Conservation (phyloP, 2,113 vertebrate genomes). For the Bubo scandiacus region DNA sequence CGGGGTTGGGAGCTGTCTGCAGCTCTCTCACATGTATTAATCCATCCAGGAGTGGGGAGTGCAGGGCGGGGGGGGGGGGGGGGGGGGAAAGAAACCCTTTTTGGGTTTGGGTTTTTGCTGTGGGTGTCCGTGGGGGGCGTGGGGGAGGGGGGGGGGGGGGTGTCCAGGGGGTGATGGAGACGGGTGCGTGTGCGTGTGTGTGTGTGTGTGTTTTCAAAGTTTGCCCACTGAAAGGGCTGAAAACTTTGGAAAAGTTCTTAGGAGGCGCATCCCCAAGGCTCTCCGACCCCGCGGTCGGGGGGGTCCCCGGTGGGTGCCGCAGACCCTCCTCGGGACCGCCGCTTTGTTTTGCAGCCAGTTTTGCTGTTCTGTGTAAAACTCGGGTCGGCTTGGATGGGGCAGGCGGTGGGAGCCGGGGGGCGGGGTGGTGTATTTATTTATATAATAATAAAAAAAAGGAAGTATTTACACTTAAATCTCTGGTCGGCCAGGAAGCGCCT, state of each 20-base stretch:
- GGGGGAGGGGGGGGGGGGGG: too few relatives aligned
- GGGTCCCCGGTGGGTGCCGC: background rate
- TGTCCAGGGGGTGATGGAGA: background rate
- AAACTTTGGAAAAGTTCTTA: background rate
- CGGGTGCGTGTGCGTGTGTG: background rate
- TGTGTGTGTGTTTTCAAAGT: background rate
- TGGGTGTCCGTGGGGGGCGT: too few relatives aligned
- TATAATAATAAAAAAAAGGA: background rate
- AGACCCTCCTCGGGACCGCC: background rate
- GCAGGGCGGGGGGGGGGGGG: background rate
- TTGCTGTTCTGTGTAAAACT: background rate
- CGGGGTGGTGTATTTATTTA: background rate
- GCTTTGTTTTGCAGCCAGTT: background rate
- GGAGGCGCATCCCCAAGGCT: background rate
- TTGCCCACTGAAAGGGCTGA: background rate
- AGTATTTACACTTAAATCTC: background rate
- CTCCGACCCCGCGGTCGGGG: background rate
- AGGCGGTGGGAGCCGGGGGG: background rate
- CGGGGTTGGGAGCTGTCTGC: conserved; percentile 19
- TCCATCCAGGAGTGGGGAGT: background rate
- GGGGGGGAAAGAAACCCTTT: too few relatives aligned
- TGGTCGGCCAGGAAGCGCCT: background rate
- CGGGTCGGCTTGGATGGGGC: background rate
- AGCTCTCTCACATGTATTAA: background rate
- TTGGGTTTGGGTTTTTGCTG: too few relatives aligned